Evolutionary conservation across 2,797 vertebrate genomes (phyloP), one percentile per base, ranked within the genome.

Genomic region (Apodemus agrarius): DNA sequence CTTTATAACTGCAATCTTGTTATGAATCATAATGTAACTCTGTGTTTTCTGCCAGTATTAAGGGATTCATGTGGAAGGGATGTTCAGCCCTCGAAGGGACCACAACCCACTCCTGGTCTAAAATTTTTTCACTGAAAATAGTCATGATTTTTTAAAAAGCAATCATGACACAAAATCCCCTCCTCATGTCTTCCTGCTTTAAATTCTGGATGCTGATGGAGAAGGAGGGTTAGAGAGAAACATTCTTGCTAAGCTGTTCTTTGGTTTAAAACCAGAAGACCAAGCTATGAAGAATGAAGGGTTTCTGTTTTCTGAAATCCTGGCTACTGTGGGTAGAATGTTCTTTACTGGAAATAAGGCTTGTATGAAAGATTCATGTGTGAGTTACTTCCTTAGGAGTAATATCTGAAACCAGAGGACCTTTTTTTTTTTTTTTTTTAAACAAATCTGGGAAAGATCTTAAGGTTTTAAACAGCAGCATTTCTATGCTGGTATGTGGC

Each of bases 341-440:
- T 78, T 93, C 43, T 84, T 91, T 90, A 93, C 93, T 87, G 86
- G 86, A 95, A 95, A 65, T 75, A 92, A 89, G 74, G 40, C 72
- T 89, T 52, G 24, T 79, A 40, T 40, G 79, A 95, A 90, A 94
- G 90, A 96, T 96, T 94, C 91, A 89, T 95, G 24, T 92, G 49
- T 92, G 78, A 94, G 84, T 90, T 93, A 87, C 97, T 97, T 96
- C 80, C 94, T 94, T 89, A 81, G 54, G 13, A 75, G 67, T 75
- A 40, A 29, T 94, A 34, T 75, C 59, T 95, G 79, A 95, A 95
- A 95, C 54, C 65, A 49, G 57, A 80, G 34, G 26, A 43, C n/a
- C n/a, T 65, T 65, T 2, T 76, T 76, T 46, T 75, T 79, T 21
- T 43, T 82, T 52, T 65, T 69, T 46, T 84, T 26, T 29, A 95